Evolutionary conservation across 2,113 vertebrate genomes (phyloP).

Genomic region (Cairina moschata): DNA sequence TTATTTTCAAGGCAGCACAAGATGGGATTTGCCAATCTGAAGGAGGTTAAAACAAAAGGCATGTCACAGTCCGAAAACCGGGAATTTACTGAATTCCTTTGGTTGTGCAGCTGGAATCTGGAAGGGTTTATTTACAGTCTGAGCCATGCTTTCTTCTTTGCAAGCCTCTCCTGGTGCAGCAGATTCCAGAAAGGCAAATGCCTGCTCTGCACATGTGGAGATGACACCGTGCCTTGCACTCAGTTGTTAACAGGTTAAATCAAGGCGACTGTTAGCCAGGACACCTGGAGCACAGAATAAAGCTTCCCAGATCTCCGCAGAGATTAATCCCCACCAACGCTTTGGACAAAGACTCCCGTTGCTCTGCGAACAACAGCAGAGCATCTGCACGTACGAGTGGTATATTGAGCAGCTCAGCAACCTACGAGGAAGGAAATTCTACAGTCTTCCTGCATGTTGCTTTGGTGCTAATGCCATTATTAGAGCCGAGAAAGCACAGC

Average conservation of each 20-base stretch:
- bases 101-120: neutral
- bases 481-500: neutral
- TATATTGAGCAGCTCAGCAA: neutral
- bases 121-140: conserved; percentile 2
- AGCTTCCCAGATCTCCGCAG: neutral
- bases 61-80: neutral
- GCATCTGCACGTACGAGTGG: neutral
- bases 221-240: neutral
- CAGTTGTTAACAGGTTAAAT: neutral
- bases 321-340: neutral
- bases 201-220: neutral
- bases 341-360: neutral
- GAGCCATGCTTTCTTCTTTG: neutral
- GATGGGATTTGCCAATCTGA: neutral
- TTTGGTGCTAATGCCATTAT: neutral
- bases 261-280: neutral
- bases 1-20: neutral
- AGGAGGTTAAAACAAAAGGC: neutral
- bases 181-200: neutral
- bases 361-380: neutral
- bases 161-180: neutral
- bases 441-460: neutral
- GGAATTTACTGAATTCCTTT: neutral
- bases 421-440: neutral
- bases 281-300: neutral